A percentile compares a stretch with the other conserved stretches of the same genome.
Conservation (phyloP, 2,888 invertebrate genomes). For the Iphiclides podalirius region DNA sequence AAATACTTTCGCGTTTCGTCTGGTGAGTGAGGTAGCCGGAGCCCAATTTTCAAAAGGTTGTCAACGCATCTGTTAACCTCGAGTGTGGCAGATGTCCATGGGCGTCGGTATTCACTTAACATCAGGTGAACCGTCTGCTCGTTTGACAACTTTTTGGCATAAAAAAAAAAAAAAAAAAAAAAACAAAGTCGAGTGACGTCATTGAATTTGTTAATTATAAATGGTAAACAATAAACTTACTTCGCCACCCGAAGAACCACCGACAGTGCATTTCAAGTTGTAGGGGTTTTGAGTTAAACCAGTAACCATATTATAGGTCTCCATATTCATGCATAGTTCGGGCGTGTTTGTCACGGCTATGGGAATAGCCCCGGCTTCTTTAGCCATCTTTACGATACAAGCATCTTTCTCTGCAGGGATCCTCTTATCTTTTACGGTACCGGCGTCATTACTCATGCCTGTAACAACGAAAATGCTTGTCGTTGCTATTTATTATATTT, state of each 20-base stretch:
- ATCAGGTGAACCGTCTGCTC: too few species aligned
- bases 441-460: slow-evolving; percentile 89
- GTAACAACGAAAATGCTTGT: slow-evolving; percentile 31
- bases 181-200: too few species aligned
- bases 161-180: too few species aligned
- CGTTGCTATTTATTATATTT: not conserved
- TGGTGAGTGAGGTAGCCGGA: too few species aligned
- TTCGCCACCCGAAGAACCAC: slow-evolving; percentile 95
- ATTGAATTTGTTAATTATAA: too few species aligned
- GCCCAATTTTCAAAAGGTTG: too few species aligned
- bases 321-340: slow-evolving; percentile 95
- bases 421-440: slow-evolving; percentile 80
- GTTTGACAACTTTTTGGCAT: too few species aligned
- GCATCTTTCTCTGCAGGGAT: slow-evolving; percentile 87
- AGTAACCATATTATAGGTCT: slow-evolving; percentile 92
- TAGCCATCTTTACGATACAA: slow-evolving; percentile 83
- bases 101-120: too few species aligned
- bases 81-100: too few species aligned
- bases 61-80: too few species aligned
- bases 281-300: slow-evolving; percentile 95
- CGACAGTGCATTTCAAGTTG: slow-evolving; percentile 88
- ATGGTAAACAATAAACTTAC: too few species aligned
- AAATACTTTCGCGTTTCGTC: too few species aligned
- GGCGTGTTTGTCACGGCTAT: slow-evolving; percentile 94
- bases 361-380: slow-evolving; percentile 90